phyloP scores from a whole-genome alignment of 2,888 invertebrate genomes.

The Orthosia cruda region DNA sequence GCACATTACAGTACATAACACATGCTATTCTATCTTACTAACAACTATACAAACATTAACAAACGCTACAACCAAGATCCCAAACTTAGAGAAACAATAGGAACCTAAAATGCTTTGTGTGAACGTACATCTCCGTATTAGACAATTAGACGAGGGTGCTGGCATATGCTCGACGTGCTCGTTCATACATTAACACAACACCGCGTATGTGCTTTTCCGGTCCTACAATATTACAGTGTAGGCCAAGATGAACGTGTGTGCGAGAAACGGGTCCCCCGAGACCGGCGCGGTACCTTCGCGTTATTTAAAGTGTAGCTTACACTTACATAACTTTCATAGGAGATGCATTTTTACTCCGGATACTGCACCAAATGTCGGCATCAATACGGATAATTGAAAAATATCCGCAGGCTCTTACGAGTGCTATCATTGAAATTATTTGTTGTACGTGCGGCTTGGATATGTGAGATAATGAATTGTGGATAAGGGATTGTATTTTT shows the following conservation, averaged over 20 bases:
- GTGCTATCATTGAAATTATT: conserved; percentile 18
- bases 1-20: background rate
- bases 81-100: conserved; percentile 50
- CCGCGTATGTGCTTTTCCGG: conserved; percentile 55
- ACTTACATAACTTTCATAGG: conserved; percentile 28
- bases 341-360: conserved; percentile 31
- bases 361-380: conserved; percentile 23
- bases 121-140: conserved; percentile 38
- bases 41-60: conserved; percentile 17
- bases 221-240: conserved; percentile 65
- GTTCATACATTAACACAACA: conserved; percentile 37
- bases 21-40: conserved; percentile 1
- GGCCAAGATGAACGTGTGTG: conserved; percentile 66
- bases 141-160: conserved; percentile 57
- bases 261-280: conserved; percentile 70
- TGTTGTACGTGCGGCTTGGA: background rate
- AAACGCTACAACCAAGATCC: conserved; percentile 23
- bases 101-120: conserved; percentile 58
- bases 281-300: conserved; percentile 50
- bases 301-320: conserved; percentile 64
- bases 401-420: conserved; percentile 2
- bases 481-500: background rate
- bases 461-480: background rate
- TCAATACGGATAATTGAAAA: conserved; percentile 28
- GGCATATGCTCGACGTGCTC: conserved; percentile 9